Base-by-base conservation (phyloP, 2,797 vertebrate species). In the Fistularia commersonii region DNA sequence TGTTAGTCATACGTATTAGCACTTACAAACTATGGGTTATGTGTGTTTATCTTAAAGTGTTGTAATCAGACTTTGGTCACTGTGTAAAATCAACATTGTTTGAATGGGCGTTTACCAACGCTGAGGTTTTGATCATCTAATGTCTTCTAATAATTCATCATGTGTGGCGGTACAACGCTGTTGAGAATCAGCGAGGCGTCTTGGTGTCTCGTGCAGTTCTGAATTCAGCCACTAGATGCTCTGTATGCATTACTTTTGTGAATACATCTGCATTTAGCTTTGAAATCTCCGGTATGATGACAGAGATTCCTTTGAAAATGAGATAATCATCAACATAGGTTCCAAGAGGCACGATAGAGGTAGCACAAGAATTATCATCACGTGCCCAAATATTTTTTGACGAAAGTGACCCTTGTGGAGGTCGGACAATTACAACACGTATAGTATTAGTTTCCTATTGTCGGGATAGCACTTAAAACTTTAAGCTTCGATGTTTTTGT, bases 1-100 rank as follows among this genome's bases (percentile, higher is more conserved):
- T 56, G 41, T 69, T 52, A 57, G 41, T 61, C 48, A 68, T 74
- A 61, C 67, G 55, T 61, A 69, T 54, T 65, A 74, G 69, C 76
- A 78, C 79, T 72, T 69, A 72, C 32, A 48, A 39, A 59, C 46
- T 68, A 2, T 71, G 66, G 47, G 43, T 54, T 4, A 51, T 47
- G 38, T 44, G 34, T 60, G 2, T 64, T 33, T 51, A 42, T 35
- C 58, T 54, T 34, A 37, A 65, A 52, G 38, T 70, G 57, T 51
- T 66, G 48, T 69, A 44, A 61, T 49, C 38, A 54, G 52, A 52
- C 52, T 82, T 72, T 86, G 77, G 72, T 67, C 71, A 74, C 74
- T 83, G 59, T 79, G 72, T 73, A 69, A 66, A 76, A 66, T 59
- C 53, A 48, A 51, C 55, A 58, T 66, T 33, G 32, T 49, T 54